Evolutionary conservation across 2,113 vertebrate genomes (phyloP).

Genomic region (Oriolus oriolus): DNA sequence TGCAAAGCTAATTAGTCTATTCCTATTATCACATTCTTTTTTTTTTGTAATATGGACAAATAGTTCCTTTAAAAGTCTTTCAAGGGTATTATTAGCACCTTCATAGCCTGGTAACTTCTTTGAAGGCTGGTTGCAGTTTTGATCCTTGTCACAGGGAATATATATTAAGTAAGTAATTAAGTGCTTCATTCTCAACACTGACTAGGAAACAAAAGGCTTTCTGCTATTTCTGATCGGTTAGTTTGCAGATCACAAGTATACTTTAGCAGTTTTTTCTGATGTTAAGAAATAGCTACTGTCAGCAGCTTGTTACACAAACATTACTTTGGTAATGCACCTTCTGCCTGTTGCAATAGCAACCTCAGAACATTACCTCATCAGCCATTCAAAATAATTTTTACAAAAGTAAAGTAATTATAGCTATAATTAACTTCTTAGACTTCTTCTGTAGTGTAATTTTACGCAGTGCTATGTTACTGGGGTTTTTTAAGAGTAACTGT

Average conservation of each 20-base stretch:
- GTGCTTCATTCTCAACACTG: not conserved
- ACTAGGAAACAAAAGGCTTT: not conserved
- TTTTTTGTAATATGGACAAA: not conserved
- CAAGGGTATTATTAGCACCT: not conserved
- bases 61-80: not conserved
- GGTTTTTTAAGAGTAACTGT: not conserved
- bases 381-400: not conserved
- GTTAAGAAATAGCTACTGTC: not conserved
- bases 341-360: not conserved
- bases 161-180: too few species aligned
- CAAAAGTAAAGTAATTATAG: not conserved
- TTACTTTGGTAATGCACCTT: not conserved
- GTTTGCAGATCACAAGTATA: not conserved
- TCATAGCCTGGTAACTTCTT: not conserved
- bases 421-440: slow-evolving; percentile 55
- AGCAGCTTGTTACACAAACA: not conserved
- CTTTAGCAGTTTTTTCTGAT: not conserved
- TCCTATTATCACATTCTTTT: not conserved
- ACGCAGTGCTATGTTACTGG: not conserved
- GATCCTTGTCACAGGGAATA: not conserved
- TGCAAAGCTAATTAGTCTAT: not conserved
- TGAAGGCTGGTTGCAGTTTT: not conserved
- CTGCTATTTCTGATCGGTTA: not conserved
- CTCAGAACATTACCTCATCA: not conserved
- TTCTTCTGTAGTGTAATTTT: slow-evolving; percentile 44